Evolutionary conservation across 1,140 invertebrate species (phyloP).

Genomic region (Lutraria rhynchaena): DNA sequence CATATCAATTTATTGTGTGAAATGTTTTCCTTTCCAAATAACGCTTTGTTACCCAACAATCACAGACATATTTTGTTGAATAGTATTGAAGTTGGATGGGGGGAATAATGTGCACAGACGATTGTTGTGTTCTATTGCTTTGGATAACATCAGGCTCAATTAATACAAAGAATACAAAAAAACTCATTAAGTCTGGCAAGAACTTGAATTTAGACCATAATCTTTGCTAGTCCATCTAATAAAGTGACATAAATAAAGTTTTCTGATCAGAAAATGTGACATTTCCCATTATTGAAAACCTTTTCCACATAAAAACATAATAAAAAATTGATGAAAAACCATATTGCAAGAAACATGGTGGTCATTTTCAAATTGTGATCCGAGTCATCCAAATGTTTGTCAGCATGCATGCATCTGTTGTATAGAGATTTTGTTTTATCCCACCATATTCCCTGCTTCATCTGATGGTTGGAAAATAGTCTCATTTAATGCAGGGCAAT

Average conservation of each 20-base stretch:
- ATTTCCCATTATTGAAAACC: slow-evolving; percentile 42
- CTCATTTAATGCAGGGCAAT: slow-evolving; percentile 13
- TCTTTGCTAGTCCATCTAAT: slow-evolving; percentile 30
- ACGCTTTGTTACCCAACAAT: too few relatives aligned
- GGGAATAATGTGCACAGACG: too few relatives aligned
- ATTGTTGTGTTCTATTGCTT: not conserved
- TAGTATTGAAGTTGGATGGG: too few relatives aligned
- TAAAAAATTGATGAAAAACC: slow-evolving; percentile 47
- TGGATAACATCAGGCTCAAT: slow-evolving; percentile 46
- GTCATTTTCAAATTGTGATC: slow-evolving; percentile 27
- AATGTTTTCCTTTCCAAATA: too few relatives aligned
- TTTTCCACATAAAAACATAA: slow-evolving; percentile 51
- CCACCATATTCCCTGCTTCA: slow-evolving; percentile 16
- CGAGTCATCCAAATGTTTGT: slow-evolving; percentile 20
- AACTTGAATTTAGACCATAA: slow-evolving; percentile 34
- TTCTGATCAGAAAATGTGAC: slow-evolving; percentile 41
- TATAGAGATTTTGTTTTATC: slow-evolving; percentile 6
- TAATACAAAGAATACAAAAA: slow-evolving; percentile 40
- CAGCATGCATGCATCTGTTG: slow-evolving; percentile 12
- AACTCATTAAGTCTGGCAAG: slow-evolving; percentile 38
- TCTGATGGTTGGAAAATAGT: slow-evolving; percentile 20
- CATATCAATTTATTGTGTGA: too few relatives aligned
- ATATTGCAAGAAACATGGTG: slow-evolving; percentile 1
- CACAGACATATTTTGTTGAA: too few relatives aligned
- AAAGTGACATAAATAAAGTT: slow-evolving; percentile 48